Evolutionary conservation across 2,113 vertebrate species (phyloP).

Genomic region (Miniopterus natalensis): DNA sequence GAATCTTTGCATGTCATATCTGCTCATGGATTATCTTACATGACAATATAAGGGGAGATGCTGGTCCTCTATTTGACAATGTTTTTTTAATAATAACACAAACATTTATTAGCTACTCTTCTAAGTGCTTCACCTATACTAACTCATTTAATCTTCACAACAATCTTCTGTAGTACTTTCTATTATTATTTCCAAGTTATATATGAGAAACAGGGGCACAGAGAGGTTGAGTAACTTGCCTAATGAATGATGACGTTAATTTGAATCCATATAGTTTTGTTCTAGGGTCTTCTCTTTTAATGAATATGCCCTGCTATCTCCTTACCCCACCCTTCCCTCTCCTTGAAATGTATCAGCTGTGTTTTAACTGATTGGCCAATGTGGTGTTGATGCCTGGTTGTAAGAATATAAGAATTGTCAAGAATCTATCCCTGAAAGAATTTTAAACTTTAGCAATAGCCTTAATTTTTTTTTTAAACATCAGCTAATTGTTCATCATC

Average conservation of each 20-base stretch:
- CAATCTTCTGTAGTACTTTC: not conserved
- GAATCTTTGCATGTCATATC: not conserved
- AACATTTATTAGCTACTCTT: not conserved
- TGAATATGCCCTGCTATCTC: not conserved
- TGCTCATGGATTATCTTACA: not conserved
- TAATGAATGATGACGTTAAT: not conserved
- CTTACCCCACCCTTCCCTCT: not conserved
- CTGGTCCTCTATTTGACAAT: not conserved
- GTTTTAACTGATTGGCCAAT: not conserved
- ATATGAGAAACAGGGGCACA: not conserved
- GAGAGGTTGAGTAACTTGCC: not conserved
- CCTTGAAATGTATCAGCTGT: not conserved
- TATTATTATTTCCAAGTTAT: not conserved
- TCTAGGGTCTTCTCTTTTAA: not conserved
- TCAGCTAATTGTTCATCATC: not conserved
- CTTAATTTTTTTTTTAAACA: not conserved
- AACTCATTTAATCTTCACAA: not conserved
- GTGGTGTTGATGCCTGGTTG: not conserved
- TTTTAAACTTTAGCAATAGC: not conserved
- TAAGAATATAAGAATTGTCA: not conserved
- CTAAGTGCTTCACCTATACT: not conserved
- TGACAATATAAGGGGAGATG: not conserved
- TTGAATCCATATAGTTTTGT: not conserved
- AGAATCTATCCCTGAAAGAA: not conserved
- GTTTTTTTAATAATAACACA: not conserved